phyloP scores from a whole-genome alignment of 2,113 vertebrate genomes.

The Mellivora capensis region DNA sequence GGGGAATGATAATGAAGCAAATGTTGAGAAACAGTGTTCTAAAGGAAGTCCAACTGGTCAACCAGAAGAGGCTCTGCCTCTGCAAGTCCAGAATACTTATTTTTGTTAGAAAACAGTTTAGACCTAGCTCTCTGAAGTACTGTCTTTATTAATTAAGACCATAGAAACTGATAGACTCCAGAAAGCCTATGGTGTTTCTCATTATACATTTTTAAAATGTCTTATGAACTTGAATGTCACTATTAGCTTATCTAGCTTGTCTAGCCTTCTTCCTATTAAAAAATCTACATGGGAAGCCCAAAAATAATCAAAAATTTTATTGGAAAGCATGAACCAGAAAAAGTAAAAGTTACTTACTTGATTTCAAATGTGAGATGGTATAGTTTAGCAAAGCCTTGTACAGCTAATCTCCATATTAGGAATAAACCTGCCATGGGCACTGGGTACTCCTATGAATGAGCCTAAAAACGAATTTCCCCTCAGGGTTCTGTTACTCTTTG shows the following conservation, averaged over 20 bases:
- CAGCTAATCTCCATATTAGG: not conserved
- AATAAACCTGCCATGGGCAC: not conserved
- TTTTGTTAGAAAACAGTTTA: not conserved
- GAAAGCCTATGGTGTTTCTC: not conserved
- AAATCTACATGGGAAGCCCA: not conserved
- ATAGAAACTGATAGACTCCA: not conserved
- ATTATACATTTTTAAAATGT: not conserved
- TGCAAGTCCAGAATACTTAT: not conserved
- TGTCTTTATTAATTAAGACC: not conserved
- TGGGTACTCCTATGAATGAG: not conserved
- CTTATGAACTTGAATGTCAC: not conserved
- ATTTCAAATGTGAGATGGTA: not conserved
- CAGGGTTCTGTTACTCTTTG: not conserved
- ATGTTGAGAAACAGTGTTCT: not conserved
- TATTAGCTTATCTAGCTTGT: not conserved
- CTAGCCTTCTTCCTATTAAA: not conserved
- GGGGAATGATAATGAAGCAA: not conserved
- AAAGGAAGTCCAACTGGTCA: not conserved
- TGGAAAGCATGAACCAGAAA: not conserved
- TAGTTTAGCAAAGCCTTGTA: not conserved
- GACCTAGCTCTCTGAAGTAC: not conserved
- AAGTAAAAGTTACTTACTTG: not conserved
- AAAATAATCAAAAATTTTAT: not conserved
- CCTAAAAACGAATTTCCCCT: not conserved
- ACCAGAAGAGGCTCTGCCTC: not conserved